A percentile compares a stretch with the other conserved stretches of the same genome.
Evolutionary conservation across 1,140 invertebrate species (phyloP).

Genomic region (Octopus bimaculoides): DNA sequence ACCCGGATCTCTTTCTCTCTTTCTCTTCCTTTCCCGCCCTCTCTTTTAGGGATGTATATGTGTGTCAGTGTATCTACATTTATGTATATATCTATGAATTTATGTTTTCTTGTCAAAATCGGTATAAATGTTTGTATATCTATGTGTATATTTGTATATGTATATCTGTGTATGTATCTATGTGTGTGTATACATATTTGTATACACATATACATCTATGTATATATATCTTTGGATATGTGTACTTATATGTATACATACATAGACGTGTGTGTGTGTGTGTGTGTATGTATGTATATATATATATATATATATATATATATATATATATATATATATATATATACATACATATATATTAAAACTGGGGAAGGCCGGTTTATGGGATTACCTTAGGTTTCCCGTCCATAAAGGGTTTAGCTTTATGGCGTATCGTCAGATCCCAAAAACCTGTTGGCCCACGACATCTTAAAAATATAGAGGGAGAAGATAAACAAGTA

Average conservation of each 20-base stretch:
- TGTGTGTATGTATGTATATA: conserved; percentile 4
- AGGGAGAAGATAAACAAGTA: too few relatives aligned
- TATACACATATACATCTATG: background rate
- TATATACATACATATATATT: background rate
- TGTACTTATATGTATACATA: background rate
- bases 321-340: conserved; percentile 14
- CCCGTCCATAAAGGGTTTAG: too few relatives aligned
- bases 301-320: conserved; percentile 11
- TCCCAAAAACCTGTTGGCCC: too few relatives aligned
- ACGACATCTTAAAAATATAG: too few relatives aligned
- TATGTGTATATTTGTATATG: background rate
- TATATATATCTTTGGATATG: background rate
- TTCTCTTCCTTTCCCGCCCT: too few relatives aligned
- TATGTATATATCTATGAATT: background rate
- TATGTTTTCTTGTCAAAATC: background rate
- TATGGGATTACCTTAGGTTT: too few relatives aligned
- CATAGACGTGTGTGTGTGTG: background rate
- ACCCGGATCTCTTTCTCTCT: too few relatives aligned
- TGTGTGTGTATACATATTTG: background rate
- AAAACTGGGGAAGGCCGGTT: too few relatives aligned
- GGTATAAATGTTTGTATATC: background rate
- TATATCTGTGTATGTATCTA: background rate
- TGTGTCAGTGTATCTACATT: background rate
- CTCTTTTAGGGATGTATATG: background rate
- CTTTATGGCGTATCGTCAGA: too few relatives aligned